phyloP scores from a whole-genome alignment of 2,888 invertebrate species.

The Philereme transversata region DNA sequence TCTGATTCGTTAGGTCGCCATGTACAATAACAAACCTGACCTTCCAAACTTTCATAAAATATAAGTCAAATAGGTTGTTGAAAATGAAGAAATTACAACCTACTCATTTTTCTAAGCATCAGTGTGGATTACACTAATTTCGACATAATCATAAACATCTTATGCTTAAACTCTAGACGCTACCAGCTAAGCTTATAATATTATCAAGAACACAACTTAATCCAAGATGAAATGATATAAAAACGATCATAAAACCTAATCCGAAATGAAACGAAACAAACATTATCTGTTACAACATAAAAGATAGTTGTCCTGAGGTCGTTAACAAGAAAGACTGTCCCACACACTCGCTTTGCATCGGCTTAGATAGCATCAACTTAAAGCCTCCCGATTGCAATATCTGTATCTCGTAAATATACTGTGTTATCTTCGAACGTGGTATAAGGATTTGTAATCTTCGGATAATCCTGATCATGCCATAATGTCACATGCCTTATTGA shows the following conservation, averaged over 20 bases:
- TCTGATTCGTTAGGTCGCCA: too few species aligned
- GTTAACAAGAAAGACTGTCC: slow-evolving; percentile 69
- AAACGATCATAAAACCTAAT: slow-evolving; percentile 38
- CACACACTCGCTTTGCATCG: slow-evolving; percentile 62
- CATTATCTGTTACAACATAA: slow-evolving; percentile 55
- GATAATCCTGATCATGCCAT: slow-evolving; percentile 59
- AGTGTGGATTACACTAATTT: slow-evolving; percentile 18
- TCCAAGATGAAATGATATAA: slow-evolving; percentile 35
- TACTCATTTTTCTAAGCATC: slow-evolving; percentile 3
- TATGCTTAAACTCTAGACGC: slow-evolving; percentile 19
- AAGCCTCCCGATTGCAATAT: slow-evolving; percentile 61
- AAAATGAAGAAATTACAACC: slow-evolving; percentile 2
- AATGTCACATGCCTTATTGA: slow-evolving; percentile 41
- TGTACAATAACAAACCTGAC: background rate
- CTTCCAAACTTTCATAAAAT: background rate
- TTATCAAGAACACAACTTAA: slow-evolving; percentile 37
- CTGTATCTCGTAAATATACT: slow-evolving; percentile 49
- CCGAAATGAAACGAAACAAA: slow-evolving; percentile 42
- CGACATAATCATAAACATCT: slow-evolving; percentile 24
- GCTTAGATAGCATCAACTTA: slow-evolving; percentile 62
- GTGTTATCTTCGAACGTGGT: slow-evolving; percentile 53
- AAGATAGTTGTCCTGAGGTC: slow-evolving; percentile 59
- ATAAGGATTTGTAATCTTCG: slow-evolving; percentile 61
- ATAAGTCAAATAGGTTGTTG: background rate
- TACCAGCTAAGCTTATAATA: slow-evolving; percentile 24